Conservation (phyloP, 2,113 vertebrate genomes). For the Cyprinodon tularosa region DNA sequence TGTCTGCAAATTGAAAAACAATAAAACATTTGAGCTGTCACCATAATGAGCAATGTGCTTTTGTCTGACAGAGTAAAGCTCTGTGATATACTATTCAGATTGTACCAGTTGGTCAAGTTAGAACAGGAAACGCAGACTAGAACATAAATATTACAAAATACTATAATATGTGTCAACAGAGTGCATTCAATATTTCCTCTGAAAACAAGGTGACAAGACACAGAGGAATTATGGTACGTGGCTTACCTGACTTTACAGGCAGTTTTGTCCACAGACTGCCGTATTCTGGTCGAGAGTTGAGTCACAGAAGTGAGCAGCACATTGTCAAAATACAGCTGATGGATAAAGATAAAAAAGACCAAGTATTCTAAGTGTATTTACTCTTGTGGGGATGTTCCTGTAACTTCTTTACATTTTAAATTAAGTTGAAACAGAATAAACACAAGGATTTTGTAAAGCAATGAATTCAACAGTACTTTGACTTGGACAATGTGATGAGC, state of each 20-base stretch:
- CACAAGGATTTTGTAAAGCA: not conserved
- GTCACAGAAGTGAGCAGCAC: slow-evolving; percentile 91
- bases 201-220: not conserved
- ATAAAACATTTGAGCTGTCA: slow-evolving; percentile 26
- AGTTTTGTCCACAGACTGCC: slow-evolving; percentile 95
- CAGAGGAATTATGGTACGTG: not conserved
- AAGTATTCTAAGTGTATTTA: not conserved
- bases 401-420: not conserved
- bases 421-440: not conserved
- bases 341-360: not conserved
- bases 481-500: not conserved
- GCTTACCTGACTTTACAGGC: slow-evolving; percentile 91
- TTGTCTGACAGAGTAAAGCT: slow-evolving; percentile 17
- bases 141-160: not conserved
- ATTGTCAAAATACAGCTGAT: slow-evolving; percentile 90
- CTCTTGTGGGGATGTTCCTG: not conserved
- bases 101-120: slow-evolving; percentile 20
- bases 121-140: slow-evolving; percentile 9
- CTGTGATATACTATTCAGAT: slow-evolving; percentile 55
- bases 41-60: slow-evolving; percentile 15
- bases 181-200: not conserved
- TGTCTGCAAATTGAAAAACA: not conserved
- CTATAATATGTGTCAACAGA: not conserved
- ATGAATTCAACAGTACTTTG: not conserved
- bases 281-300: slow-evolving; percentile 92